A percentile compares a stretch with the other conserved stretches of the same genome.
Evolutionary conservation across 2,113 vertebrate species (phyloP).

Genomic region (Paramormyrops kingsleyae): DNA sequence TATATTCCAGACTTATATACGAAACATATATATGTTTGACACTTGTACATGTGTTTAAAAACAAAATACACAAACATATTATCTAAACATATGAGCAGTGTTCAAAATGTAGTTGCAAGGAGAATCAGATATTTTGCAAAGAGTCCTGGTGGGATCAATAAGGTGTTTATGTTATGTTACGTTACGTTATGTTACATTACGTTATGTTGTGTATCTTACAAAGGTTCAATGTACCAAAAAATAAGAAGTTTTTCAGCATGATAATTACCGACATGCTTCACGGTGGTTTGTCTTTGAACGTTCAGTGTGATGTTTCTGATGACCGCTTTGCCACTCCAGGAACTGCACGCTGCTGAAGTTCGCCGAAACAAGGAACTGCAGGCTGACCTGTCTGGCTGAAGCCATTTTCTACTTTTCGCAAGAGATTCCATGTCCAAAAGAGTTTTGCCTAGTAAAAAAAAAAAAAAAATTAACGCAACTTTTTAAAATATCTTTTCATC

Average conservation of each 20-base stretch:
- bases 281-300: background rate
- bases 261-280: background rate
- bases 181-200: background rate
- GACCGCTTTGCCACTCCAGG: conserved; percentile 46
- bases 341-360: conserved; percentile 71
- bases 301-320: background rate
- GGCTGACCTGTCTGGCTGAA: conserved; percentile 75
- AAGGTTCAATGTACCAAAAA: background rate
- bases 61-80: background rate
- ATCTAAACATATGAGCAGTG: background rate
- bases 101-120: background rate
- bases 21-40: background rate
- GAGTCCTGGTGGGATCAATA: background rate
- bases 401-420: conserved; percentile 23
- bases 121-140: background rate
- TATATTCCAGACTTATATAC: background rate
- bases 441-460: conserved; percentile 23
- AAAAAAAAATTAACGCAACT: conserved; percentile 21
- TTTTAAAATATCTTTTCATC: conserved; percentile 33
- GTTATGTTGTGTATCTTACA: background rate
- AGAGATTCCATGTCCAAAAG: conserved; percentile 24
- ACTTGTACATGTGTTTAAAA: background rate
- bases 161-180: background rate
- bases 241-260: background rate
- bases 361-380: conserved; percentile 81